Conservation (phyloP, 2,797 vertebrate genomes). For the Ceyx erithaca region DNA sequence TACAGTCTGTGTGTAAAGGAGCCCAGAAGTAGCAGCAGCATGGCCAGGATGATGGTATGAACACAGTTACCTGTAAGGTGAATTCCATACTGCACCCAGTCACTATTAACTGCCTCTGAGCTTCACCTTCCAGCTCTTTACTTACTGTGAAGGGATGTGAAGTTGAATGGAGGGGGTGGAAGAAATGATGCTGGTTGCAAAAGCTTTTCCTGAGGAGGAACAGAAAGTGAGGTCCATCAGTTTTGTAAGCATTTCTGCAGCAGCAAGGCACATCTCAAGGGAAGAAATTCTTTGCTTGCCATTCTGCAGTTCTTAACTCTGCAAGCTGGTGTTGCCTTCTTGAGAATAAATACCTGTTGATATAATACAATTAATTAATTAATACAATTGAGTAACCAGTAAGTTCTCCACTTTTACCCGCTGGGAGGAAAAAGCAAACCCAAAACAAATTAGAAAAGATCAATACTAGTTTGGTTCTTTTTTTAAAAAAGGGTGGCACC, state of each 20-base stretch:
- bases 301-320: background rate
- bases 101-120: background rate
- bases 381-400: background rate
- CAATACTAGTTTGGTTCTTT: too few relatives aligned
- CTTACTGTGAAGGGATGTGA: background rate
- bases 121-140: background rate
- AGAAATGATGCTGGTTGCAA: background rate
- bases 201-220: background rate
- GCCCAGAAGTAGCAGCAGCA: background rate
- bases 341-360: background rate
- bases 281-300: background rate
- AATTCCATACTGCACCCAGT: background rate
- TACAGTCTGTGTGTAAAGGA: background rate
- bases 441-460: background rate
- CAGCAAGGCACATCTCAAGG: background rate
- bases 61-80: background rate
- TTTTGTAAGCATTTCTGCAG: background rate
- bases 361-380: too few relatives aligned
- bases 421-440: rapidly evolving
- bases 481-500: background rate
- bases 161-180: background rate
- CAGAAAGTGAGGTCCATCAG: background rate
- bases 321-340: background rate
- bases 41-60: background rate
- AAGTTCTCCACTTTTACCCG: background rate